Percentiles rank a stretch among this genome's conserved stretches.
phyloP scores from a whole-genome alignment of 2,888 invertebrate species.

The Pseudococcus viburni region DNA sequence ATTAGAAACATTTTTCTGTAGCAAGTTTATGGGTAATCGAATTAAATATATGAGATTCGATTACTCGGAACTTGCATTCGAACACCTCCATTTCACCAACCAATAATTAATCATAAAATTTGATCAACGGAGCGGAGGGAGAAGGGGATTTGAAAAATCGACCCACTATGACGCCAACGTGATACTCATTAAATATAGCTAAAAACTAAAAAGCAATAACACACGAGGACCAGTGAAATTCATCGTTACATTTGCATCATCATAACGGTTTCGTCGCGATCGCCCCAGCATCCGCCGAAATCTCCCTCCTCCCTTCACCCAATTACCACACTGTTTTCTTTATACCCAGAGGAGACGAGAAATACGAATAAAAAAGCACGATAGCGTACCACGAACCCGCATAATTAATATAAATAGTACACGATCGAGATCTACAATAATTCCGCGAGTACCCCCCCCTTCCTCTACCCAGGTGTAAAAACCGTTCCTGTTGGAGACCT shows the following conservation, averaged over 20 bases:
- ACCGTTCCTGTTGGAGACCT: background rate
- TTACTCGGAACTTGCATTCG: no score
- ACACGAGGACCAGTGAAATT: background rate
- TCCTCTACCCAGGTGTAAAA: background rate
- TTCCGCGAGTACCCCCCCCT: background rate
- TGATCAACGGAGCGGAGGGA: background rate
- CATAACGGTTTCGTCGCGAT: background rate
- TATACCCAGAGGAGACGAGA: background rate
- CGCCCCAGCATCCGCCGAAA: background rate
- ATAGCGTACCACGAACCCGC: background rate
- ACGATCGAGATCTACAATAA: conserved; percentile 6
- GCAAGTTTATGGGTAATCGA: no score
- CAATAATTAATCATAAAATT: no score
- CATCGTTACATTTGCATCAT: background rate
- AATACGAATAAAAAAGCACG: background rate
- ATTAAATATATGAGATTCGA: no score
- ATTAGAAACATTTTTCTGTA: no score
- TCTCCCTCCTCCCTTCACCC: background rate
- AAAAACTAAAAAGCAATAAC: background rate
- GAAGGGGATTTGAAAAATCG: background rate
- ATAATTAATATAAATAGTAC: background rate
- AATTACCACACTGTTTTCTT: background rate
- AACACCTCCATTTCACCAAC: no score
- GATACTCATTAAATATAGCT: no score
- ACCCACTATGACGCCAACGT: background rate